Percentiles rank a stretch among this genome's conserved stretches.
phyloP scores from a whole-genome alignment of 2,113 vertebrate species.

The Arenaria interpres region DNA sequence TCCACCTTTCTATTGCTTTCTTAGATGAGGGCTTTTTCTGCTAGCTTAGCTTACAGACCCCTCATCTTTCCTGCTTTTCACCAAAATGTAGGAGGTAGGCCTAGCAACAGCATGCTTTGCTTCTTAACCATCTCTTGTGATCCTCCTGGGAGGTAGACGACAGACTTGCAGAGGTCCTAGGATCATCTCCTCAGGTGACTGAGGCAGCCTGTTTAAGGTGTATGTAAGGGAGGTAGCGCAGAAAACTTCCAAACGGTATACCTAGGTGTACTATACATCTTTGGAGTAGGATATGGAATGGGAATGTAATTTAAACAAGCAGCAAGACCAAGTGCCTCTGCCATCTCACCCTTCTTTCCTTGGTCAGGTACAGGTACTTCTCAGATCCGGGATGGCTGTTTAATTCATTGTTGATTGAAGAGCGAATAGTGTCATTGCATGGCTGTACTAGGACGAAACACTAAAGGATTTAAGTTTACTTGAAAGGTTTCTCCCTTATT shows the following conservation, averaged over 20 bases:
- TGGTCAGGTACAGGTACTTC: not conserved
- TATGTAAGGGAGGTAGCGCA: not conserved
- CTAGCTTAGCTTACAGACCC: not conserved
- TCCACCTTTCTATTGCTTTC: not conserved
- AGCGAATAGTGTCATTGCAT: not conserved
- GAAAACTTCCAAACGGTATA: not conserved
- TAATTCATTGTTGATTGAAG: not conserved
- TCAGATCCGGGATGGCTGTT: not conserved
- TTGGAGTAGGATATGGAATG: not conserved
- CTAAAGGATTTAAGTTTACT: not conserved
- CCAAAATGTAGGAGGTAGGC: not conserved
- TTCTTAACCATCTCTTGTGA: not conserved
- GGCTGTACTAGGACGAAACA: not conserved
- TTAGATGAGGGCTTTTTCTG: not conserved
- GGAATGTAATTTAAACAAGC: not conserved
- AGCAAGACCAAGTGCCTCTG: not conserved
- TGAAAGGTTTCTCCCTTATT: not conserved
- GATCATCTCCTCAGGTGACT: not conserved
- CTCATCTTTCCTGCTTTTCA: not conserved
- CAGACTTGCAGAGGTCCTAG: not conserved
- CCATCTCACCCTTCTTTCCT: not conserved
- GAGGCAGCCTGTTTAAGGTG: not conserved
- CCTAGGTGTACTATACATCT: not conserved
- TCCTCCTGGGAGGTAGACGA: not conserved
- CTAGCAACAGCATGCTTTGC: not conserved